Percentiles rank a stretch among this genome's conserved stretches.
Conservation (phyloP, 2,797 vertebrate species). For the Sphenopsis melanotis region DNA sequence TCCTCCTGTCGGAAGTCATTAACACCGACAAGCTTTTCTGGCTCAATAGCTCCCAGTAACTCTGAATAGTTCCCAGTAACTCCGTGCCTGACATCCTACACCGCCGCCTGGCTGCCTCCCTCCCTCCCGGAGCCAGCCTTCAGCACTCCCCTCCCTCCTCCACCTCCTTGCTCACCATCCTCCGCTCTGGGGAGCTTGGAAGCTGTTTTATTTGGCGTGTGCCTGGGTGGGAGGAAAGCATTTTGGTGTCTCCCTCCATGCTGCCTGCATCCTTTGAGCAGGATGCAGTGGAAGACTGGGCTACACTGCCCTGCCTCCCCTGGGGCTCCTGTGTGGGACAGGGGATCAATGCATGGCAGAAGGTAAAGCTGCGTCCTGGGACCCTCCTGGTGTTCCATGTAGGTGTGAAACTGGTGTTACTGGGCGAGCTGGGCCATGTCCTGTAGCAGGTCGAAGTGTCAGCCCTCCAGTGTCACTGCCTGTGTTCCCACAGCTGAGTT, state of each 20-base stretch:
- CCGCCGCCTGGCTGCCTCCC: not conserved
- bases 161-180: not conserved
- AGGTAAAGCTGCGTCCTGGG: not conserved
- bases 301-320: rapidly evolving
- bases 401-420: not conserved
- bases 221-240: rapidly evolving
- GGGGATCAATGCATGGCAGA: rapidly evolving
- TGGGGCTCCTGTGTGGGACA: not conserved
- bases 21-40: slow-evolving; percentile 31
- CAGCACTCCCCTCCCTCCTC: not conserved
- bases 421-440: rapidly evolving
- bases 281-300: not conserved
- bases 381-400: not conserved
- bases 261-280: not conserved
- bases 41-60: slow-evolving; percentile 26
- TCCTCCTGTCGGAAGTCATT: slow-evolving; percentile 63
- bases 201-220: not conserved
- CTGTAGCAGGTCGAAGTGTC: rapidly evolving
- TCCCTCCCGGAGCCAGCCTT: not conserved
- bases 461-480: rapidly evolving
- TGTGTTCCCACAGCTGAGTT: rapidly evolving
- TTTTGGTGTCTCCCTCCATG: not conserved
- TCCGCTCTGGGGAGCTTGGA: not conserved
- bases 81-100: not conserved
- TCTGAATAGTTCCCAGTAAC: slow-evolving; percentile 23